These are phyloP conservation scores for Toxotes jaculatrix DNA, from an alignment of 2,113 vertebrate species.

Conservation along the genomic window DNA sequence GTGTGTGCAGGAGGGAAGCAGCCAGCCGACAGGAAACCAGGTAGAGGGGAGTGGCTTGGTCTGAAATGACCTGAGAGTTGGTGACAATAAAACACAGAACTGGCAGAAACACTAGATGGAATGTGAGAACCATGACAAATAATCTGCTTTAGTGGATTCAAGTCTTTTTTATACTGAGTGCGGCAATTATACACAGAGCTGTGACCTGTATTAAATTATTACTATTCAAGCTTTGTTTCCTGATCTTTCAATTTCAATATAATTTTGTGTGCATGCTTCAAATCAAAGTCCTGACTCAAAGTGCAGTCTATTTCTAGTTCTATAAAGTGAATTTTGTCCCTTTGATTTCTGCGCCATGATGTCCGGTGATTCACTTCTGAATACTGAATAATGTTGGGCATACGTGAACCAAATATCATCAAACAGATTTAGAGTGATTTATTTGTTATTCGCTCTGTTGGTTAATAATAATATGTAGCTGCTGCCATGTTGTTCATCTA, in stretches of 20 bases:
- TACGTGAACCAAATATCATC: conserved; percentile 26
- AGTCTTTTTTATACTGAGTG: neutral
- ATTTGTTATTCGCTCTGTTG: conserved; percentile 49
- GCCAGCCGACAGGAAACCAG: no score
- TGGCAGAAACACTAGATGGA: neutral
- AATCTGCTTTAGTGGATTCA: conserved; percentile 3
- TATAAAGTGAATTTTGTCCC: neutral
- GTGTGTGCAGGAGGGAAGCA: no score
- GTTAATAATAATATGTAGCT: conserved; percentile 7
- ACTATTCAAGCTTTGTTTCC: conserved; percentile 32
- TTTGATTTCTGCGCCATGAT: conserved; percentile 9
- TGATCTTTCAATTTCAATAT: neutral
- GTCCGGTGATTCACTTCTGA: conserved; percentile 41
- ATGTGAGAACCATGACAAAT: neutral
- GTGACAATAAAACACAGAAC: no score
- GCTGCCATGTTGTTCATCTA: neutral
- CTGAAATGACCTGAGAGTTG: no score
- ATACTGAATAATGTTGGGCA: neutral
- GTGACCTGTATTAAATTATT: neutral
- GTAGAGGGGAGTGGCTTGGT: no score
- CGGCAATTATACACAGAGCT: neutral
- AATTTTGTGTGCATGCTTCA: conserved; percentile 16
- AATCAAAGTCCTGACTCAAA: conserved; percentile 11
- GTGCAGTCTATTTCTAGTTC: neutral
- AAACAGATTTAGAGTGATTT: neutral